phyloP scores from a whole-genome alignment of 2,888 invertebrate species.

The Agrotis clavis region DNA sequence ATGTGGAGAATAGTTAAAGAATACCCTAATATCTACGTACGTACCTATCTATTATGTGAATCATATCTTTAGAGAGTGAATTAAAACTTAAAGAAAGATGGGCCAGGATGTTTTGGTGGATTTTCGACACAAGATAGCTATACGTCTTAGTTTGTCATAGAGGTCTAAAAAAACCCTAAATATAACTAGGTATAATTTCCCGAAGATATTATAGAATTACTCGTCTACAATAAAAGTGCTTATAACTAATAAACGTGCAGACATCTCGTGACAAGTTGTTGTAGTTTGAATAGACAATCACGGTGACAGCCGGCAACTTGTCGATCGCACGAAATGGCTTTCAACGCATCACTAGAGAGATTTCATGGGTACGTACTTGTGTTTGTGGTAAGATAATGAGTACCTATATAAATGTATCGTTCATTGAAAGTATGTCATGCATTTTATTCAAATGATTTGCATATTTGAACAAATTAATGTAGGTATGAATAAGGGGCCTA shows the following conservation, averaged over 20 bases:
- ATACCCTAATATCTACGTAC: too few species aligned
- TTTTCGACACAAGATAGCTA: too few species aligned
- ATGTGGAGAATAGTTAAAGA: too few species aligned
- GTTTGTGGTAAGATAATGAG: conserved; percentile 6
- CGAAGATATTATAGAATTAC: not conserved
- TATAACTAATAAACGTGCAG: conserved; percentile 17
- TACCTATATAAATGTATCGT: not conserved
- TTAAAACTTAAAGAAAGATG: too few species aligned
- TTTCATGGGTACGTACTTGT: conserved; percentile 1
- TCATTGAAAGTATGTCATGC: not conserved
- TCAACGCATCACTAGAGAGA: conserved; percentile 26
- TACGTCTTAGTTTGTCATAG: too few species aligned
- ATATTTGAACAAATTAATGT: too few species aligned
- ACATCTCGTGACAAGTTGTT: conserved; percentile 37
- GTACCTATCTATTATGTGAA: too few species aligned
- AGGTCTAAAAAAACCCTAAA: too few species aligned
- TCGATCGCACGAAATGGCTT: conserved; percentile 29
- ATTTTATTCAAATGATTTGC: not conserved
- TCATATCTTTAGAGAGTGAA: too few species aligned
- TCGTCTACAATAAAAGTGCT: not conserved
- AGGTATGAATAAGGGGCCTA: too few species aligned
- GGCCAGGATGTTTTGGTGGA: too few species aligned
- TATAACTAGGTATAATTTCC: not conserved
- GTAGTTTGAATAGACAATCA: conserved; percentile 27
- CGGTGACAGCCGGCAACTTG: conserved; percentile 36